Base-by-base conservation (phyloP, 2,888 invertebrate species). In the Yponomeuta evonymella region DNA sequence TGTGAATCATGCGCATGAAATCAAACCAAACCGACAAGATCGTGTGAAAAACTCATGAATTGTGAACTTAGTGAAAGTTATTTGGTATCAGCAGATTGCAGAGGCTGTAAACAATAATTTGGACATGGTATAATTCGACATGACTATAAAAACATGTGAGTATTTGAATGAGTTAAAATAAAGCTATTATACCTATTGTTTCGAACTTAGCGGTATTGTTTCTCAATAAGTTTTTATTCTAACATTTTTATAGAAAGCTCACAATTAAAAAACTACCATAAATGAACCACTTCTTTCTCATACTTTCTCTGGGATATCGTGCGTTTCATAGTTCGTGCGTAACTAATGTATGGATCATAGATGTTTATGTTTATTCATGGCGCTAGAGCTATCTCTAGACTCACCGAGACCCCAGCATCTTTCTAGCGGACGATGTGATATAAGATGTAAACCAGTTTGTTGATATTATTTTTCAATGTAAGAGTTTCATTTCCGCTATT, bases 1-100 rank as follows among this genome's bases (percentile, higher is more conserved):
- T 72, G 66, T 48, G 63, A 69, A 69, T 73, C 51, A 69, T 58
- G 51, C 67, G 70, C 72, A 71, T 71, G 69, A 72, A 73, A 73
- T 73, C 65, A 72, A 72, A 72, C 70, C 62, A 68, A 73, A 73
- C 70, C 70, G 70, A 72, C 73, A 51, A 73, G 58, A 72, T 36
- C 58, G 64, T 67, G 67, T 36, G 48, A 48, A 67, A 70, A 67
- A 48, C 70, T 70, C 51, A 71, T 48, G 23, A 15, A 72, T 70
- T 29, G 48, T 70, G 70, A 71, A 72, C 69, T 67, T 51, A 62
- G 48, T 65, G 58, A 63, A 71, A 72, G 62, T 33, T 29, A 65
- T 65, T 58, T 58, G 15, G 1, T 58, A 15, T 15, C 51, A 15
- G 51, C 51, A 65, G 12, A 11, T 30, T 23, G 33, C 12, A 9